A percentile compares a stretch with the other conserved stretches of the same genome.
Conservation (phyloP, 2,888 invertebrate species). For the Cinara cedri region DNA sequence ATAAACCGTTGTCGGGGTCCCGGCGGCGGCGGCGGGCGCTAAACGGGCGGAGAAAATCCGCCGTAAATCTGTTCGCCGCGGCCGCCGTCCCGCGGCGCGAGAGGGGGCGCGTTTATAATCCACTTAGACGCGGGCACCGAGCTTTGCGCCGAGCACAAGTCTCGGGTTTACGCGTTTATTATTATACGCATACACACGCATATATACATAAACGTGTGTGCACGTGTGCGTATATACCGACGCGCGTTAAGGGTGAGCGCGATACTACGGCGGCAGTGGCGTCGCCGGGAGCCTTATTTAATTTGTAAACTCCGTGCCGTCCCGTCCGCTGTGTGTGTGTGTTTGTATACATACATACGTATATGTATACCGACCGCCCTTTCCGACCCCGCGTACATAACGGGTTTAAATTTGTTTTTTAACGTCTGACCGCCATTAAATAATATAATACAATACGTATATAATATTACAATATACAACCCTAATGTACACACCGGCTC, state of each 20-base stretch:
- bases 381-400: not conserved
- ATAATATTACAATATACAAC: not conserved
- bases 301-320: constrained; percentile 28
- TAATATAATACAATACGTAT: not conserved
- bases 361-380: constrained; percentile 17
- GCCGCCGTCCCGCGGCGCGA: no score
- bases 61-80: constrained; percentile 47
- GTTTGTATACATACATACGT: no score
- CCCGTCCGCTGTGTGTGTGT: no score
- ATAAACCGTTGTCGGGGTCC: constrained; percentile 36
- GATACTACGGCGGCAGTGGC: not conserved
- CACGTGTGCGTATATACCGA: not conserved
- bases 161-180: not conserved
- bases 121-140: constrained; percentile 40
- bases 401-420: constrained; percentile 52
- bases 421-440: constrained; percentile 47
- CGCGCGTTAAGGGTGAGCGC: not conserved
- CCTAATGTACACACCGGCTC: no score
- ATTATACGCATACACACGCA: not conserved
- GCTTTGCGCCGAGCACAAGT: constrained; percentile 16
- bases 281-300: constrained; percentile 42
- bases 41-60: constrained; percentile 48
- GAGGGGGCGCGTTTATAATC: constrained; percentile 29
- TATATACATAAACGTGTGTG: not conserved
- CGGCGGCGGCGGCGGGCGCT: constrained; percentile 15